Percentiles rank a stretch among this genome's conserved stretches.
Evolutionary conservation across 2,888 invertebrate species (phyloP).

Genomic region (Xestia ashworthii): DNA sequence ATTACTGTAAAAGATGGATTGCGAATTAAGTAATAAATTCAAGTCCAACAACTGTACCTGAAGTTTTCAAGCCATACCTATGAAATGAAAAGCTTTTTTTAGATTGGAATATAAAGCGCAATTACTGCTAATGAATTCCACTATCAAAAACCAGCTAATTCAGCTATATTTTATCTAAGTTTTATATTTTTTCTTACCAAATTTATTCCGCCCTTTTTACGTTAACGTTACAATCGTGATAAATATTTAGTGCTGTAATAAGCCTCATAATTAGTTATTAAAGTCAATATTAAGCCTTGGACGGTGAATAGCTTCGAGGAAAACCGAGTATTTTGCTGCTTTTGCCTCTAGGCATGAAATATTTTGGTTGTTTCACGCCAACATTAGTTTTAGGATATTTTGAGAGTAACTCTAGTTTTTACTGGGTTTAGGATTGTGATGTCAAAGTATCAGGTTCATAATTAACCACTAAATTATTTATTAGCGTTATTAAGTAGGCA

Average conservation of each 20-base stretch:
- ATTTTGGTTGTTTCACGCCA: constrained; percentile 3
- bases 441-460: neutral
- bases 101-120: neutral
- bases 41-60: neutral
- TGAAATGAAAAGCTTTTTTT: neutral
- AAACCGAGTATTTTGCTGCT: constrained; percentile 17
- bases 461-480: neutral
- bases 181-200: constrained; percentile 48
- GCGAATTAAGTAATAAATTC: neutral
- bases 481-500: neutral
- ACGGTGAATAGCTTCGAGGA: constrained; percentile 8
- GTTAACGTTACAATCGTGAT: constrained; percentile 44
- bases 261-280: constrained; percentile 54
- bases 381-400: neutral
- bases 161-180: constrained; percentile 28
- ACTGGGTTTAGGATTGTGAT: neutral
- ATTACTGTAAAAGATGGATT: neutral
- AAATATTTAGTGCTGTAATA: constrained; percentile 54
- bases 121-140: constrained; percentile 34
- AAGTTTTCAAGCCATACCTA: neutral
- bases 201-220: constrained; percentile 36
- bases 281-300: constrained; percentile 45
- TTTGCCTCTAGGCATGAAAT: neutral
- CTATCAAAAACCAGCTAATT: constrained; percentile 16
- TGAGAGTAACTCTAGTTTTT: neutral